These are phyloP conservation scores for Oscheius sp. DNA, from an alignment of 2,888 invertebrate species.

Conservation along the genomic window DNA sequence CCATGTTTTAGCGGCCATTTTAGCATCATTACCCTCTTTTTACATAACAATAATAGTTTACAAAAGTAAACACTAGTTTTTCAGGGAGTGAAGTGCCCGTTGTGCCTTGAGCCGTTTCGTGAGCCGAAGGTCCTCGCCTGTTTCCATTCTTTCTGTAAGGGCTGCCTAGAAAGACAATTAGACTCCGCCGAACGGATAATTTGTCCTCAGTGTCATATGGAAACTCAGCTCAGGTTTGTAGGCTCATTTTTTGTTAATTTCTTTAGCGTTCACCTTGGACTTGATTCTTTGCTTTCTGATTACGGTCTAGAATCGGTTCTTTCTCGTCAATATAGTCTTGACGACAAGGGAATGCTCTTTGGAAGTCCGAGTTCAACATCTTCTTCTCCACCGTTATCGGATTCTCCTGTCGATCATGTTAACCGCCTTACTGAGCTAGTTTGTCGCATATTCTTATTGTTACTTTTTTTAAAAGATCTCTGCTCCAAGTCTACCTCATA, in stretches of 20 bases:
- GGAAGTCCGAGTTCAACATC: slow-evolving; percentile 72
- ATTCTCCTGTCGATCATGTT: slow-evolving; percentile 43
- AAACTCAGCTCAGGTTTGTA: slow-evolving; percentile 73
- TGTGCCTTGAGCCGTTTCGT: slow-evolving; percentile 77
- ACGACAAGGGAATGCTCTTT: slow-evolving; percentile 44
- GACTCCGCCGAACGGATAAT: slow-evolving; percentile 74
- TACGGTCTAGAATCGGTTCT: slow-evolving; percentile 56
- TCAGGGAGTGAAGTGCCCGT: slow-evolving; percentile 57
- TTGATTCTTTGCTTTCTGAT: slow-evolving; percentile 79
- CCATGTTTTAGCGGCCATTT: too few species aligned
- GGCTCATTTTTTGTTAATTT: slow-evolving; percentile 77
- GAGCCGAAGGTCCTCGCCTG: slow-evolving; percentile 82
- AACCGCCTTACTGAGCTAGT: slow-evolving; percentile 25
- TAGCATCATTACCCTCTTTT: too few species aligned
- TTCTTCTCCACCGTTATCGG: slow-evolving; percentile 54
- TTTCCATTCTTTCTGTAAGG: slow-evolving; percentile 85
- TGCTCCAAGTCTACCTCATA: slow-evolving; percentile 7
- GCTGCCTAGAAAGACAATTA: slow-evolving; percentile 79
- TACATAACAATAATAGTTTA: background rate
- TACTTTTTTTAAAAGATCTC: slow-evolving; percentile 19
- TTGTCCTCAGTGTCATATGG: slow-evolving; percentile 78
- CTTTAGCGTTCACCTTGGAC: slow-evolving; percentile 70
- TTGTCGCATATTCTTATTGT: background rate
- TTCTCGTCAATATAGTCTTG: slow-evolving; percentile 40
- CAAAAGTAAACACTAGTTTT: slow-evolving; percentile 25